Evolutionary conservation across 2,888 invertebrate species (phyloP).

Genomic region (Ormyrus nitidulus): DNA sequence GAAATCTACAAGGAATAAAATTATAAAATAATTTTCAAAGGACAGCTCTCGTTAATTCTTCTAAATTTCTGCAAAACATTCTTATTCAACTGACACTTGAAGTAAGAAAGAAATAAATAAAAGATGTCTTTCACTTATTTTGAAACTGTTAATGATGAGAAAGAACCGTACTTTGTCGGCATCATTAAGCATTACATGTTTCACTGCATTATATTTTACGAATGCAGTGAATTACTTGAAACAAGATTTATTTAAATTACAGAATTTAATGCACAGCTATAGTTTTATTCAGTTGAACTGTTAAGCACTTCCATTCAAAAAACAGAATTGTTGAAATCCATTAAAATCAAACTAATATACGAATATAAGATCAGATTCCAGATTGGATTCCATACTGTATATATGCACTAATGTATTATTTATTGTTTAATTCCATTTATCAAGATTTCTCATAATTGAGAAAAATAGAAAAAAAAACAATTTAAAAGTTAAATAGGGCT

Average conservation of each 20-base stretch:
- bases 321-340: too few relatives aligned
- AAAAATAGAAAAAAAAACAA: slow-evolving; percentile 1
- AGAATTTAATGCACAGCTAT: too few relatives aligned
- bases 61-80: too few relatives aligned
- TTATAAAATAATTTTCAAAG: too few relatives aligned
- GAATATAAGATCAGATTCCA: too few relatives aligned
- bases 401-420: not conserved
- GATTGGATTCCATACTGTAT: not conserved
- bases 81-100: slow-evolving; percentile 11
- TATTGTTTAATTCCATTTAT: slow-evolving; percentile 5
- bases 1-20: too few relatives aligned
- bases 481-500: not conserved
- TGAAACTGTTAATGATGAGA: slow-evolving; percentile 2
- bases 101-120: slow-evolving; percentile 19
- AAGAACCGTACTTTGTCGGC: not conserved
- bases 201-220: slow-evolving; percentile 16
- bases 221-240: too few relatives aligned
- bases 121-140: slow-evolving; percentile 6
- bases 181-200: slow-evolving; percentile 6
- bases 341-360: too few relatives aligned
- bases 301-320: too few relatives aligned
- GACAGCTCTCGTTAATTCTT: too few relatives aligned
- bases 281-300: too few relatives aligned
- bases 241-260: too few relatives aligned
- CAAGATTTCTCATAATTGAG: slow-evolving; percentile 15